These are phyloP conservation scores for Calidris pugnax DNA, from an alignment of 2,113 vertebrate species.

Conservation along the genomic window DNA sequence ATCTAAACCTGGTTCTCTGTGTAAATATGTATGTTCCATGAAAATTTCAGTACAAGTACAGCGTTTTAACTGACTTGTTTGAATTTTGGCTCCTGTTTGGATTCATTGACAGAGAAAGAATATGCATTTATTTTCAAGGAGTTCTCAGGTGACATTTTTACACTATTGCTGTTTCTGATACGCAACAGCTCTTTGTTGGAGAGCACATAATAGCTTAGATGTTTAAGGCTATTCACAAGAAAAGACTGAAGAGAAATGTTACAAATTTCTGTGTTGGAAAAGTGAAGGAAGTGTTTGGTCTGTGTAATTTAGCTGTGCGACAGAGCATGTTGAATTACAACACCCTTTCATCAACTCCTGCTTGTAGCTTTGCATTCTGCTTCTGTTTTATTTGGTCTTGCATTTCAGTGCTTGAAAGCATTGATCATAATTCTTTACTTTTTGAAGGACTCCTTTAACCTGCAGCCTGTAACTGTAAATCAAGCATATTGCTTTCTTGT, in stretches of 20 bases:
- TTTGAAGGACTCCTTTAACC: neutral
- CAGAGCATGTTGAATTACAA: slow-evolving; percentile 63
- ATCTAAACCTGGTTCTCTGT: neutral
- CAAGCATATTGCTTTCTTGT: neutral
- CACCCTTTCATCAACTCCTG: slow-evolving; percentile 67
- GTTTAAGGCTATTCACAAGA: neutral
- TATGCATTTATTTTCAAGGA: neutral
- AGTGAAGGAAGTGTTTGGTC: slow-evolving; percentile 6
- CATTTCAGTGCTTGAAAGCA: neutral
- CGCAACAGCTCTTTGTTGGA: neutral
- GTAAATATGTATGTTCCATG: neutral
- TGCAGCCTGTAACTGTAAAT: neutral
- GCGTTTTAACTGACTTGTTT: neutral
- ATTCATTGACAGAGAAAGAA: neutral
- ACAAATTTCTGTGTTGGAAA: slow-evolving; percentile 23
- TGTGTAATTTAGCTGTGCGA: slow-evolving; percentile 41
- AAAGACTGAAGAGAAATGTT: neutral
- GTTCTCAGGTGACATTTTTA: neutral
- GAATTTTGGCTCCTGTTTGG: neutral
- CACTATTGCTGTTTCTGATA: neutral
- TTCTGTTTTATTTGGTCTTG: neutral
- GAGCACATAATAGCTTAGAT: neutral
- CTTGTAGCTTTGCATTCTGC: slow-evolving; percentile 58
- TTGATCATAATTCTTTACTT: neutral
- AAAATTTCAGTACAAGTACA: neutral